Base-by-base conservation (phyloP, 2,888 invertebrate species). In the Rhagophthalmus giganteus region DNA sequence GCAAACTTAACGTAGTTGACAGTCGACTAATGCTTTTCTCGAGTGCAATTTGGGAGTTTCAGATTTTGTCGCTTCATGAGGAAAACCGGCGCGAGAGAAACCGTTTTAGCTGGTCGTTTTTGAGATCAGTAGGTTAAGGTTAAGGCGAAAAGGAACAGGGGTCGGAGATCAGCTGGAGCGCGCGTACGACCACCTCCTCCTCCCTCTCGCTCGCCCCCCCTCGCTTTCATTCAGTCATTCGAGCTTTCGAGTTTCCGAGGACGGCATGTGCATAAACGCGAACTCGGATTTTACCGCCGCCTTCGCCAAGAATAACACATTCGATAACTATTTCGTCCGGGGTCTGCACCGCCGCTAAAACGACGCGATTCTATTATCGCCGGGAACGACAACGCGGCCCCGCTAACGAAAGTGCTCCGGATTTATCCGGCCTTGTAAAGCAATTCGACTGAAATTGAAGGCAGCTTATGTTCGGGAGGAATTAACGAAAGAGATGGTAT, bases 121-220 rank as follows among this genome's bases (percentile, higher is more conserved):
- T 70, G 63, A 70, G 71, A 69, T 70, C 70, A 70, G 59, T 71
- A 64, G 70, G 71, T 71, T 70, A 71, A 70, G 70, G 71, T 70
- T 69, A 64, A 64, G 63, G 63, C 47, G 58, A 49, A 56, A 45
- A 46, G 57, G 56, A 47, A 49, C 55, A 61, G 62, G 58, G 55
- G 58, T 40, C 31, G 53, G 20, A 54, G 56, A 61, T 61, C 63
- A 62, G 61, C 61, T 63, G 62, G 57, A 58, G 58, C 60, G 59
- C 59, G 63, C 60, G 62, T 62, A 61, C 63, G 58, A 58, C 57
- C 55, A 42, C 55, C 41, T 34, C 51, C 16, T 33, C 32, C 40
- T 33, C 45, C 51, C 50, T 40, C 25, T 38, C 38, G 40, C 54
- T 37, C 26, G n/a, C 39, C 42, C n/a, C 35, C 49, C 48, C 54